Conservation (phyloP, 1,140 invertebrate genomes). For the Conus ventricosus region DNA sequence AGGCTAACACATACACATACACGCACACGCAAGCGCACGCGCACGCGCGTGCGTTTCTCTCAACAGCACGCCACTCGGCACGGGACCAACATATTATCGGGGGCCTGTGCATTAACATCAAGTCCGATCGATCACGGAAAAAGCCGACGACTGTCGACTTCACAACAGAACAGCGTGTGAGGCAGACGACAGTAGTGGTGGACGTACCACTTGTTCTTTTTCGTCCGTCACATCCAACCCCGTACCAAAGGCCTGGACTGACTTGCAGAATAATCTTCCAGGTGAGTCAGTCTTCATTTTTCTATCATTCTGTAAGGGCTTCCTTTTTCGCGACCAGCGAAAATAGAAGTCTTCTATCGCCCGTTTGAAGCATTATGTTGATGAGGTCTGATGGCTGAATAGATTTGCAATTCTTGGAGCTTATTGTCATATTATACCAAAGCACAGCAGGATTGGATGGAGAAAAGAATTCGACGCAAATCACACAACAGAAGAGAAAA, state of each 20-base stretch:
- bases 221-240: not conserved
- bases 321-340: no score
- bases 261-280: not conserved
- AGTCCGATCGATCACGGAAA: not conserved
- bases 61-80: not conserved
- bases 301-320: not conserved
- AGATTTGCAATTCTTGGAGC: not conserved
- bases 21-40: not conserved
- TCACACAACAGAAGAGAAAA: not conserved
- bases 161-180: not conserved
- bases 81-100: not conserved
- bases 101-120: not conserved
- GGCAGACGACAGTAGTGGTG: not conserved
- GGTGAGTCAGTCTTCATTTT: not conserved
- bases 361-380: not conserved
- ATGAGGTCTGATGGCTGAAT: conserved; percentile 4
- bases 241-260: not conserved
- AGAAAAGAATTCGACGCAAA: not conserved
- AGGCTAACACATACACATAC: not conserved
- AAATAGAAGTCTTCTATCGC: not conserved
- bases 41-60: not conserved
- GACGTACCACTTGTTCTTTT: not conserved
- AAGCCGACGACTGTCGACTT: not conserved
- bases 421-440: not conserved
- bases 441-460: no score